Percentiles rank a stretch among this genome's conserved stretches.
Evolutionary conservation across 2,888 invertebrate species (phyloP).

Genomic region (Troides aeacus): DNA sequence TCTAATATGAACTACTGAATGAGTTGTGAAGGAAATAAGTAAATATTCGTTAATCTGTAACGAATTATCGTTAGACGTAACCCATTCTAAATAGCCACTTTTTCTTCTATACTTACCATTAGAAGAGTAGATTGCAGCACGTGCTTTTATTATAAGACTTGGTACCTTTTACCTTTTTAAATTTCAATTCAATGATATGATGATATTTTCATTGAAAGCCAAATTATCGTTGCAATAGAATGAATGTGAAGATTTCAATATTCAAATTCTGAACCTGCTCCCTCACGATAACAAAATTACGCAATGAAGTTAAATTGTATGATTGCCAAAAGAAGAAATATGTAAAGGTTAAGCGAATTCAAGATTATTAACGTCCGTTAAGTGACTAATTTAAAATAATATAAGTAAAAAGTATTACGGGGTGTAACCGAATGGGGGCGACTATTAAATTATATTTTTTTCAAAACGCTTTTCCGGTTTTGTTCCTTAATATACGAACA

Average conservation of each 20-base stretch:
- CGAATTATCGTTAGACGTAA: no score
- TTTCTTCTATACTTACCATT: no score
- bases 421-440: background rate
- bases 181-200: no score
- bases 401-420: background rate
- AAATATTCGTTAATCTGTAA: no score
- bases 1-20: no score
- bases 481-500: no score
- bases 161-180: no score
- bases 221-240: slow-evolving; percentile 1
- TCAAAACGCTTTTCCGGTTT: background rate
- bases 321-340: slow-evolving; percentile 20
- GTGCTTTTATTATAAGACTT: no score
- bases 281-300: slow-evolving; percentile 25
- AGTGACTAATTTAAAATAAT: background rate
- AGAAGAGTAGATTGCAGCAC: no score
- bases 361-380: background rate
- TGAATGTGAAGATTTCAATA: background rate
- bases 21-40: no score
- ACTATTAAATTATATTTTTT: background rate
- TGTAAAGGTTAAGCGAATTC: slow-evolving; percentile 4
- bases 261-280: slow-evolving; percentile 7
- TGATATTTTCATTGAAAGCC: background rate
- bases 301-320: slow-evolving; percentile 22
- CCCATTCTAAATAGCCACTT: no score